Base-by-base conservation (phyloP, 2,888 invertebrate genomes). In the Phortica okadai region DNA sequence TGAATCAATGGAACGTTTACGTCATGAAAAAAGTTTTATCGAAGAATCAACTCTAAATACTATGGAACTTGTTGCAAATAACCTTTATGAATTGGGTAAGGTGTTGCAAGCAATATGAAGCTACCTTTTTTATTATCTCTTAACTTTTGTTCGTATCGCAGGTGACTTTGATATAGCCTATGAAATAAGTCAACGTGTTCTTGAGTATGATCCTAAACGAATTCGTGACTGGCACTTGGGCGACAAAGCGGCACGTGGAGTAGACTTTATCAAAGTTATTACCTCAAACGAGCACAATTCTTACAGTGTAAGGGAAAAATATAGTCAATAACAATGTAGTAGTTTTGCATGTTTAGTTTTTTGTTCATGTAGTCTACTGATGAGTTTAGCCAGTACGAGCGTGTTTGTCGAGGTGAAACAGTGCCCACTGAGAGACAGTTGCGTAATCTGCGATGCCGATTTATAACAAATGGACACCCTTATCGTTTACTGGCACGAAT, bases 1-100 rank as follows among this genome's bases (percentile, higher is more conserved):
- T 82, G 97, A 98, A 91, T 96, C 99, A 0, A 93, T 97, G 86
- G 93, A 94, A 70, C 94, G 96, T 80, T 93, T 95, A 80, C 93
- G 94, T 67, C 93, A 93, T 78, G 95, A 95, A 83, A 77, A 77
- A 5, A 73, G 75, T 54, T 58, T 69, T 25, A 80, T 77, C 0
- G 85, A 83, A 54, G 78, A 82, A 41, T 73, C 74, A 6, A 80
- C 87, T 41, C 79, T 89, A 76, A 88, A 88, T 56, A 85, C 81
- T 79, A 85, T 89, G 85, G 90, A 90, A 78, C 77, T 77, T 73
- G 84, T 89, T 56, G 89, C 89, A 4, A 84, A 86, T 77, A 85
- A 81, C 83, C 83, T 90, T 74, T 82, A 89, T 69, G 85, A 85
- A 77, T 73, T 88, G 83, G 89, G 88, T 89, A 81, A 83, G 81